Evolutionary conservation across 2,113 vertebrate species (phyloP), one percentile per base, ranked within the genome.

Genomic region (Rana temporaria): DNA sequence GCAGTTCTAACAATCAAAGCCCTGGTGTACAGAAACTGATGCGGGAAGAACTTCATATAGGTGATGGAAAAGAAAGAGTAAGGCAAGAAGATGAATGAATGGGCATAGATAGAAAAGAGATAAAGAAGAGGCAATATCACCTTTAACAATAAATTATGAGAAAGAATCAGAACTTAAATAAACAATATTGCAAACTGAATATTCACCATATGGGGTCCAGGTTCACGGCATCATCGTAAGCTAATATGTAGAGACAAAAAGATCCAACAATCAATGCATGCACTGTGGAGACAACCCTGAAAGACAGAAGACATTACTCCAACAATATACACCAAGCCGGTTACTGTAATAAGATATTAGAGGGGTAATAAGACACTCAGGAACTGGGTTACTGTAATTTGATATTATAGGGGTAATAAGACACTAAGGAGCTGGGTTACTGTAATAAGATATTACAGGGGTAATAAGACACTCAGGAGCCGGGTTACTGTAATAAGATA

Each of bases 241-340:
- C 93, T 85, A 95, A 89, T 89, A 94, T 94, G 86, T 94, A 95
- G 59, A 93, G 88, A 85, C 94, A 93, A 86, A 95, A 92, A 75
- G 92, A 84, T 0, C 94, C 92, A 9, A 96, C 92, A 2, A 95
- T 85, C 68, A 94, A 71, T 1, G 93, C 94, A 32, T 95, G 94
- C 32, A 95, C 86, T 0, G 92, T 93, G 12, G 93, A 94, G 76
- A 94, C 94, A 67, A 92, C 85, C 87, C 93, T 93, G 84, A 1
- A 19, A 74, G n/a, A 76, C 53, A 69, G 18, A 38, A 22, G 6
- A 57, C 15, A 32, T 65, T 78, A 78, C 62, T 53, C 42, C 59
- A 75, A 64, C 26, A 64, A 64, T 20, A 64, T 64, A 26, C 26
- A 24, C 20, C 62, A 48, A 70, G 20, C 42, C 12, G 18, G 74